Evolutionary conservation across 2,797 vertebrate genomes (phyloP).

Genomic region (Limnodromus scolopaceus): DNA sequence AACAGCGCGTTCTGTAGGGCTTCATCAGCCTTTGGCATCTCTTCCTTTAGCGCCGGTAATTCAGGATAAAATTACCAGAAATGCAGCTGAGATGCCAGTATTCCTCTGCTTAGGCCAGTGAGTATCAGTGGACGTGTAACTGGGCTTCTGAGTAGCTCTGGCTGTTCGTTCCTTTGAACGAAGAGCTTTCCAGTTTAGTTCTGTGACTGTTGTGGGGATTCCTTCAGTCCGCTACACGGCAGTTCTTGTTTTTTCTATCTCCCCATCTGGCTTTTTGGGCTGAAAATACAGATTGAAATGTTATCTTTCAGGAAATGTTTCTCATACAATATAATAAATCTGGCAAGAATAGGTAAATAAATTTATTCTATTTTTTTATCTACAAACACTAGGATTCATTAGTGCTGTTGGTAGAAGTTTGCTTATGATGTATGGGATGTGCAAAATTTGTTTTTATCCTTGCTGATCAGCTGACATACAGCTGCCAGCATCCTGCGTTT

Average conservation of each 20-base stretch:
- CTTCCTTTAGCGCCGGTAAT: background rate
- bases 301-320: background rate
- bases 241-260: background rate
- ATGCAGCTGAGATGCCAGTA: background rate
- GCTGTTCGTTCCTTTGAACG: fast-evolving
- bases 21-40: background rate
- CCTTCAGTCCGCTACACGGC: fast-evolving
- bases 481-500: background rate
- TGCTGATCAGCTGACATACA: background rate
- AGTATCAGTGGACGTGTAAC: fast-evolving
- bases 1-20: background rate
- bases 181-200: background rate
- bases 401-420: background rate
- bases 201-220: background rate
- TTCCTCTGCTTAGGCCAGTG: background rate
- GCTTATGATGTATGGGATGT: background rate
- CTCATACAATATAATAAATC: background rate
- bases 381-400: background rate
- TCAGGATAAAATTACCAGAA: background rate
- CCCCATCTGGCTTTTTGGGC: background rate
- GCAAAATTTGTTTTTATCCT: background rate
- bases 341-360: background rate
- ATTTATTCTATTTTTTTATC: background rate
- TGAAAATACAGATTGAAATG: background rate
- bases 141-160: background rate